Percentiles rank a stretch among this genome's conserved stretches.
phyloP scores from a whole-genome alignment of 2,888 invertebrate species.

The Kuschelorhynchus macadamiae region DNA sequence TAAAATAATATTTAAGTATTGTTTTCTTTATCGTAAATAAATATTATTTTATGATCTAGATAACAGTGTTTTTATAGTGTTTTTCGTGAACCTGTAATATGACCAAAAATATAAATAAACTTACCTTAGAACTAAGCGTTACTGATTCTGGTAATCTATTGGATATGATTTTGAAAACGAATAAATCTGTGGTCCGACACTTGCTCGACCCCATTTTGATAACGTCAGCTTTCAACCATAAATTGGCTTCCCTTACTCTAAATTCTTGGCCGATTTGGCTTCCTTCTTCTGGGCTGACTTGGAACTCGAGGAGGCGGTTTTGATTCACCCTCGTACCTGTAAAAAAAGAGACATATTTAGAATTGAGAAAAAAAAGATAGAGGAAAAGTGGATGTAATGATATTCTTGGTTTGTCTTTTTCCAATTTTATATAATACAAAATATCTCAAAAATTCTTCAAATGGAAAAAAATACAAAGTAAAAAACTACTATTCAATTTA shows the following conservation, averaged over 20 bases:
- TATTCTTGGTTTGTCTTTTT: too few species aligned
- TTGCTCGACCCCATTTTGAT: slow-evolving; percentile 52
- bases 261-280: slow-evolving; percentile 73
- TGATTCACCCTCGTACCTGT: slow-evolving; percentile 87
- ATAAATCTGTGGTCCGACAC: slow-evolving; percentile 64
- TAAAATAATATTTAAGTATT: not conserved
- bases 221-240: slow-evolving; percentile 81
- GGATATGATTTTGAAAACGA: slow-evolving; percentile 67
- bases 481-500: too few species aligned
- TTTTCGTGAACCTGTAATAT: not conserved
- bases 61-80: not conserved
- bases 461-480: too few species aligned
- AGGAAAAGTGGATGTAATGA: too few species aligned
- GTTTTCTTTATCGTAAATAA: too few species aligned
- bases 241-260: slow-evolving; percentile 82
- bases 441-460: too few species aligned
- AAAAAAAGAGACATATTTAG: slow-evolving; percentile 10
- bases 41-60: too few species aligned
- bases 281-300: slow-evolving; percentile 75
- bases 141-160: slow-evolving; percentile 72
- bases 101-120: slow-evolving; percentile 44
- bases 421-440: too few species aligned
- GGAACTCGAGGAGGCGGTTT: slow-evolving; percentile 88
- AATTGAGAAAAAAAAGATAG: too few species aligned
- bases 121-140: slow-evolving; percentile 75